These are phyloP conservation scores for Esox niger DNA, from an alignment of 2,113 vertebrate species.

Conservation along the genomic window DNA sequence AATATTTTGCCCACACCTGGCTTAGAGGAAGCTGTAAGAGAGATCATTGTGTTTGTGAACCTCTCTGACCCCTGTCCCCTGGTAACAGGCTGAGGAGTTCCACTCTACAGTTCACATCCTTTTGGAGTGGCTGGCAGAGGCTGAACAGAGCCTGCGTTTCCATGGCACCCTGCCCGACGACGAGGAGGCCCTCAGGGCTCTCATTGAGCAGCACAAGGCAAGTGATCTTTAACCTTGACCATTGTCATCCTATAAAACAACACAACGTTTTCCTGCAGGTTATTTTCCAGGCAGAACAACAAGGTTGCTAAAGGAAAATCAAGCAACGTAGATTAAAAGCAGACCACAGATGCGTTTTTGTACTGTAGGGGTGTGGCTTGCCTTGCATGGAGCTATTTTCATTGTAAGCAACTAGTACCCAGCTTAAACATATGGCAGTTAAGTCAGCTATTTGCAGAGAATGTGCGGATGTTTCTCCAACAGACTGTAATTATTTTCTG, in stretches of 20 bases:
- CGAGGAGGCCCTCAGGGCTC: constrained; percentile 82
- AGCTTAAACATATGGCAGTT: background rate
- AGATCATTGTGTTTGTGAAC: background rate
- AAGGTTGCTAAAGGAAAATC: too few species aligned
- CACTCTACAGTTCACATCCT: constrained; percentile 93
- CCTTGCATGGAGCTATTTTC: background rate
- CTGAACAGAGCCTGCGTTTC: constrained; percentile 92
- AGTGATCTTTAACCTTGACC: constrained; percentile 28
- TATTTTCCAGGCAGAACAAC: too few species aligned
- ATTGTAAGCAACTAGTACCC: background rate
- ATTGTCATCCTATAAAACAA: background rate
- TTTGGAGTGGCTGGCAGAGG: constrained; percentile 96
- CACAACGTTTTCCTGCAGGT: too few species aligned
- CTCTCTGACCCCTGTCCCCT: constrained; percentile 1
- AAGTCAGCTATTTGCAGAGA: background rate
- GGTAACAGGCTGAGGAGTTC: constrained; percentile 90
- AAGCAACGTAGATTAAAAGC: too few species aligned
- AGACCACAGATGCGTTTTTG: too few species aligned
- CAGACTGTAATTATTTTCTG: constrained; percentile 23
- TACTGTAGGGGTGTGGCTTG: background rate
- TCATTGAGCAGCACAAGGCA: constrained; percentile 93
- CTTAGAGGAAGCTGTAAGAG: too few species aligned
- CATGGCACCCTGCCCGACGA: constrained; percentile 93
- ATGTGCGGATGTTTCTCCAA: constrained; percentile 4
- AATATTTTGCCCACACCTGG: too few species aligned